Conservation (phyloP, 1,140 invertebrate species). For the Papilio aristodemus region DNA sequence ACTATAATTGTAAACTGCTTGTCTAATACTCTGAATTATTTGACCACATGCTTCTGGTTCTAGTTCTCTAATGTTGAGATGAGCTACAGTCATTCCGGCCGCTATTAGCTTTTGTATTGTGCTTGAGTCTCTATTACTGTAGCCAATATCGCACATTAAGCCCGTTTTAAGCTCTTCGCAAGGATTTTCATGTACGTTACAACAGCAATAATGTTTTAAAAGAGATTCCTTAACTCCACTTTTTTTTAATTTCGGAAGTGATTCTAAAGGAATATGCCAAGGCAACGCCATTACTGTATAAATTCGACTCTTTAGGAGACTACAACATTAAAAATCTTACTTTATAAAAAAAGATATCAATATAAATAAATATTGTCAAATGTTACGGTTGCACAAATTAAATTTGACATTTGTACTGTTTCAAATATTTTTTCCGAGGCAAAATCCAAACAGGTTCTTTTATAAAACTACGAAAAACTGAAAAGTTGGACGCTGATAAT, state of each 20-base stretch:
- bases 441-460: not conserved
- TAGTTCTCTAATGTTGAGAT: constrained; percentile 65
- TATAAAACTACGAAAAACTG: no score
- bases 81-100: constrained; percentile 72
- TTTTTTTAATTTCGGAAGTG: constrained; percentile 49
- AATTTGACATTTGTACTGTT: not conserved
- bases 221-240: constrained; percentile 50
- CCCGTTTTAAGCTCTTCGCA: constrained; percentile 72
- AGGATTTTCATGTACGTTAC: constrained; percentile 65
- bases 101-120: constrained; percentile 71
- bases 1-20: constrained; percentile 76
- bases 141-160: constrained; percentile 73
- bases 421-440: not conserved
- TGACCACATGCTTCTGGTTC: constrained; percentile 72
- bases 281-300: constrained; percentile 58
- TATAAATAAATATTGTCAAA: not conserved
- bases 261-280: constrained; percentile 72
- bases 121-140: constrained; percentile 60
- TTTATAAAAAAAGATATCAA: constrained; percentile 17
- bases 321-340: not conserved
- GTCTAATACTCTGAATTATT: constrained; percentile 70
- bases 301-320: not conserved
- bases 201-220: constrained; percentile 65
- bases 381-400: not conserved
- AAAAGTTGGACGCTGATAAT: no score